Evolutionary conservation across 2,113 vertebrate genomes (phyloP), one percentile per base, ranked within the genome.

Genomic region (Sterrhoptilus dennistouni): DNA sequence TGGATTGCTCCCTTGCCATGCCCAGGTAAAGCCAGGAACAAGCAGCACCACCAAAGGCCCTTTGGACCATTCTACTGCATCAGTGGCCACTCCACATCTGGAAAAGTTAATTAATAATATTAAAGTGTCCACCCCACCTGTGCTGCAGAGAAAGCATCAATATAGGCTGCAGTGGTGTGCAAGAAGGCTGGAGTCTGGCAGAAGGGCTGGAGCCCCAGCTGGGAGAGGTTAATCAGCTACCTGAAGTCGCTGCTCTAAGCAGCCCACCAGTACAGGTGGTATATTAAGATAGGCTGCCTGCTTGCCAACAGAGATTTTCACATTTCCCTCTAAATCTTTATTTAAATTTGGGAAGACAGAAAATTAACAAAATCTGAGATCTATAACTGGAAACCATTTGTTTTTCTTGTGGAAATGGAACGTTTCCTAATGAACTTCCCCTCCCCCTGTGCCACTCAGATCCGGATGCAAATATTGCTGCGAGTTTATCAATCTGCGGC

Each of bases 381-480:
- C 66, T 27, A 4, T 57, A 96, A 84, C 75, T 84, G 79, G 88
- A 95, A 96, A 63, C 83, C 84, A 88, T 93, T 96, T 95, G 69
- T 88, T 94, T 95, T 90, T 90, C 92, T 64, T 2, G 33, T 75
- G 87, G 89, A 96, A 97, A 93, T 77, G 84, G 86, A 94, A 93
- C 1, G 0, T 63, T 96, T 95, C 82, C 95, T 96, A 96, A 95
- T 94, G 94, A 97, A 96, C 40, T 60, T 93, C 92, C 95, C 92
- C 83, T 93, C 95, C 96, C 92, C 92, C 89, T 71, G 89, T 72
- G 93, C 89, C 36, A 12, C 79, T 94, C 69, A 4, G 91, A 76
- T 94, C 93, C 33, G 80, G 93, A 93, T 96, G 93, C 96, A 96
- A 96, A 95, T 92, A 96, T 95, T 95, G 78, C 82, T 42, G 86